Base-by-base conservation (phyloP, 2,797 vertebrate genomes). In the Smutsia temminckii region DNA sequence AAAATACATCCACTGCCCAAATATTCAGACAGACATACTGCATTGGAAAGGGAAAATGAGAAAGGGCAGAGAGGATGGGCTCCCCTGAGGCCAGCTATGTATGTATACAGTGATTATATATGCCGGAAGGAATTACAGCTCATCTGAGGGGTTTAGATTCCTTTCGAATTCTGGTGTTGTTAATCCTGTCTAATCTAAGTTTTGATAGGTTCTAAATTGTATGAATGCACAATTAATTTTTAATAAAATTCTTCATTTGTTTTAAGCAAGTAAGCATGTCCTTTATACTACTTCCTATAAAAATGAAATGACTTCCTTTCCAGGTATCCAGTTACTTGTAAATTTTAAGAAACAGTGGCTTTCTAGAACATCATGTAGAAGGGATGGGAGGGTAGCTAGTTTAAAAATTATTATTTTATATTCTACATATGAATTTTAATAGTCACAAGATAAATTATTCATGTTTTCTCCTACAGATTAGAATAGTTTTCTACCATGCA, bases 291-390 rank as follows among this genome's bases (percentile, higher is more conserved):
- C 49, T 80, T 78, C 13, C 5, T 83, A 6, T 61, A 89, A 85
- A 57, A 92, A 79, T 51, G 2, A 51, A 25, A 53, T 77, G 6
- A 69, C 81, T 75, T 85, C 53, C 40, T 69, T 63, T 71, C 17
- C 90, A 6, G 64, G 13, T 49, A 64, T 34, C 29, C 46, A 11
- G 34, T 93, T 84, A 63, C 27, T 75, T 91, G 55, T 40, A 92
- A 66, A 89, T 49, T 80, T 88, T 72, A 88, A 66, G 63, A 85
- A 61, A 85, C 10, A 69, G 1, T 37, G 42, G 18, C 2, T 85
- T 96, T 57, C 21, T 79, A 89, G 95, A 96, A 51, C n/a, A 86
- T 53, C 87, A 49, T 46, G 46, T 74, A 69, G 55, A 87, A 74
- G 11, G 5, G 96, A 85, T 40, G 0, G 20, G 64, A 37, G 1